A percentile compares a stretch with the other conserved stretches of the same genome.
Evolutionary conservation across 1,140 invertebrate genomes (phyloP).

Genomic region (Helicoverpa armigera): DNA sequence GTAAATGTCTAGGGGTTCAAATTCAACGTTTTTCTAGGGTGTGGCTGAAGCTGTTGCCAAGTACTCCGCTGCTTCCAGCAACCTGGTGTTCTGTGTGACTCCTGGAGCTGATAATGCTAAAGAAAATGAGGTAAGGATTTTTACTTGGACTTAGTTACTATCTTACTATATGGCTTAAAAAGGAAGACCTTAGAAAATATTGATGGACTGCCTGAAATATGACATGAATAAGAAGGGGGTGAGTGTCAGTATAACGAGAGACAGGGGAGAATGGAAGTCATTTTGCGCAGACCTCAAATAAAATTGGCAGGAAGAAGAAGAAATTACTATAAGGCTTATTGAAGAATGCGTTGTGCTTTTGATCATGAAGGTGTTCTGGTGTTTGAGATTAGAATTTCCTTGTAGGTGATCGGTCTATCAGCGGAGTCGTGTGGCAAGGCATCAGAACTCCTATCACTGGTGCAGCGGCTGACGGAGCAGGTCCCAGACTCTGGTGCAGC

Average conservation of each 20-base stretch:
- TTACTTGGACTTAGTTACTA: neutral
- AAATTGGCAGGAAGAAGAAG: no score
- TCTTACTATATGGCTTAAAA: neutral
- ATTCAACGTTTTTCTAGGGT: constrained; percentile 7
- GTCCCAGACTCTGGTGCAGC: constrained; percentile 39
- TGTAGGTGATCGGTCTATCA: constrained; percentile 56
- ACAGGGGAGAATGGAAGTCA: no score
- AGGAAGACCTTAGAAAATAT: no score
- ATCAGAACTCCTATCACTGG: constrained; percentile 46
- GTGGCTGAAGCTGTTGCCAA: constrained; percentile 29
- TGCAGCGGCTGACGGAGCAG: constrained; percentile 48
- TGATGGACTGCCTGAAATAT: no score
- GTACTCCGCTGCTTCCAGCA: constrained; percentile 36
- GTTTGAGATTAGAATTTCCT: neutral
- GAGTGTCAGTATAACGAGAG: no score
- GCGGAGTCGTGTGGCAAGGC: constrained; percentile 53
- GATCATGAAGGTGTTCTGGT: no score
- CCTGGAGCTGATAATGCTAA: constrained; percentile 18
- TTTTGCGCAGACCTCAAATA: no score
- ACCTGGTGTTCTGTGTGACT: constrained; percentile 30
- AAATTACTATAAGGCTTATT: neutral
- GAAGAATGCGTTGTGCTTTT: no score
- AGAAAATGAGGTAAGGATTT: constrained; percentile 25
- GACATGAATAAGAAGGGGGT: no score
- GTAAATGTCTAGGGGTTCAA: neutral